Evolutionary conservation across 2,888 invertebrate species (phyloP).

Genomic region (Allolobophora icterica): DNA sequence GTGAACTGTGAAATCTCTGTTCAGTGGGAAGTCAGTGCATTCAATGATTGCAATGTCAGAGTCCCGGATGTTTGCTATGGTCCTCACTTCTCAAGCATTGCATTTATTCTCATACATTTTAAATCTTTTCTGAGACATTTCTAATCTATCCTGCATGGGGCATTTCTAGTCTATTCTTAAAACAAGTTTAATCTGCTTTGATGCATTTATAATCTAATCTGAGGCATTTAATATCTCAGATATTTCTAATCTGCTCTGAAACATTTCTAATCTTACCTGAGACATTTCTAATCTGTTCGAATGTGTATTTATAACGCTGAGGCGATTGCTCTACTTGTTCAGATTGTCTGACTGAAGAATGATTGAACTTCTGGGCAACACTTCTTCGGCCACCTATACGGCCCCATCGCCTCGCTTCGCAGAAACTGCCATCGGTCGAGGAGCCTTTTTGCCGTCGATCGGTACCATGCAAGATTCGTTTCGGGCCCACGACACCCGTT

Average conservation of each 20-base stretch:
- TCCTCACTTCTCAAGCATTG: too few species aligned
- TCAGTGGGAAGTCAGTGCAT: too few species aligned
- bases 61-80: too few species aligned
- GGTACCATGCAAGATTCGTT: constrained; percentile 74
- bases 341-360: constrained; percentile 4
- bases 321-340: background rate
- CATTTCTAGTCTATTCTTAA: background rate
- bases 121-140: background rate
- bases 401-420: constrained; percentile 56
- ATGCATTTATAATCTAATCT: background rate
- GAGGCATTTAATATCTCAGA: too few species aligned
- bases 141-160: background rate
- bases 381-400: constrained; percentile 64
- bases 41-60: too few species aligned
- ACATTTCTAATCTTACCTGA: background rate
- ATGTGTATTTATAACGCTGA: background rate
- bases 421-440: constrained; percentile 55
- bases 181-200: background rate
- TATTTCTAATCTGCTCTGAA: too few species aligned
- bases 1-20: too few species aligned
- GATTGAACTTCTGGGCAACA: constrained; percentile 65
- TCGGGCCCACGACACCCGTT: constrained; percentile 60
- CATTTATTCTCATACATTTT: too few species aligned
- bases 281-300: background rate
- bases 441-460: constrained; percentile 71